Conservation (phyloP, 2,797 vertebrate species). For the Melanotaenia trifasciata region DNA sequence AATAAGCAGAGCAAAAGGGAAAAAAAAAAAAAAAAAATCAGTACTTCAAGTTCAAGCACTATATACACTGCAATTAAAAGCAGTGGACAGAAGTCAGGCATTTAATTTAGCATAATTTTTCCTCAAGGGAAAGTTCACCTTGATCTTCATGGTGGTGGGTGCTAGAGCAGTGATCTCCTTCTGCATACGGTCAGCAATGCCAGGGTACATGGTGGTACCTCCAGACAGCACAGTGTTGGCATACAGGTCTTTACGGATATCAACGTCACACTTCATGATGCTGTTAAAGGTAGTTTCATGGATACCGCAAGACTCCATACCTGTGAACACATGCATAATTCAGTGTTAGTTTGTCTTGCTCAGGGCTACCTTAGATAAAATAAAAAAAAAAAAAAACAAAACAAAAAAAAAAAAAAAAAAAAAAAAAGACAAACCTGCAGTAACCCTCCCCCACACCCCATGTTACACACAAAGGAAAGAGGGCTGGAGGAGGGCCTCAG, state of each 20-base stretch:
- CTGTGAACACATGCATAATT: slow-evolving; percentile 65
- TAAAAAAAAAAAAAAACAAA: no score
- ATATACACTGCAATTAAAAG: no score
- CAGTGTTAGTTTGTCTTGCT: not conserved
- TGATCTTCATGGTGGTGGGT: slow-evolving; percentile 98
- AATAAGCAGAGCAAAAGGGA: not conserved
- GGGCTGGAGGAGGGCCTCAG: slow-evolving; percentile 97
- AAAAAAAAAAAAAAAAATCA: no score
- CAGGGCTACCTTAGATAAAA: not conserved
- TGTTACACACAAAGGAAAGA: slow-evolving; percentile 92
- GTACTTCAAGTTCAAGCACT: not conserved
- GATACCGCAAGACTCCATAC: slow-evolving; percentile 98
- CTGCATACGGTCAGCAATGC: slow-evolving; percentile 98
- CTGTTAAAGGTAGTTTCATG: slow-evolving; percentile 99
- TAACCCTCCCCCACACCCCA: not conserved
- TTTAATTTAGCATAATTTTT: not conserved
- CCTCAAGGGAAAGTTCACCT: slow-evolving; percentile 80
- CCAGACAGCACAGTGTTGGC: slow-evolving; percentile 98
- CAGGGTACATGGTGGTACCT: slow-evolving; percentile 97
- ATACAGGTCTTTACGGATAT: slow-evolving; percentile 98
- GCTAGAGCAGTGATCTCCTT: slow-evolving; percentile 97
- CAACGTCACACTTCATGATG: slow-evolving; percentile 98
- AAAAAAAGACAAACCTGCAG: not conserved
- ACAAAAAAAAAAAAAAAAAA: no score
- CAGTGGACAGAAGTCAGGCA: no score